Base-by-base conservation (phyloP, 2,797 vertebrate species). In the Spondyliosoma cantharus region DNA sequence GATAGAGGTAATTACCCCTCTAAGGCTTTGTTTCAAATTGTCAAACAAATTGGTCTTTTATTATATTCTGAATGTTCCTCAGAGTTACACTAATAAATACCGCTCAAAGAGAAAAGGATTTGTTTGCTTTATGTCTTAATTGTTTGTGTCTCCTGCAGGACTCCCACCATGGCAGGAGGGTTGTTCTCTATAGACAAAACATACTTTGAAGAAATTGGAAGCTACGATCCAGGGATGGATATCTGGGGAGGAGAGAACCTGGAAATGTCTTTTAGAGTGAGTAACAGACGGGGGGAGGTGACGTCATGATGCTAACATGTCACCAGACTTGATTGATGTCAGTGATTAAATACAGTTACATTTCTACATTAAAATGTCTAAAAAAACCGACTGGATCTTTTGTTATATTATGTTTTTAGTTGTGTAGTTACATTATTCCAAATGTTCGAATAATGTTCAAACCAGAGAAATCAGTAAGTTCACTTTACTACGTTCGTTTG, bases 191-290 rank as follows among this genome's bases (percentile, higher is more conserved):
- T 99, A 93, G 96, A 98, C 94, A 97, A 97, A 93, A 93, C 94
- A 69, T 99, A 98, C 95, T 99, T 99, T 96, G 96, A 99, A 95
- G 98, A 99, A 94, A 97, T 99, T 82, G 98, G 98, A 94, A 97
- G 96, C 86, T 99, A 99, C 80, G 98, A 99, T 95, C 96, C 98
- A 69, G 98, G 98, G 88, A 99, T 99, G 98, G 98, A 99, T 94
- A 98, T 99, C 93, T 99, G 98, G 98, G 98, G 98, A 81, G 98
- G 98, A 83, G 97, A 99, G 91, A 99, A 99, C 93, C 95, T 99
- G 92, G 98, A 99, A 94, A 98, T 99, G 96, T 99, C 98, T 91
- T 99, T 99, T 92, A 97, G 98, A 95, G 98, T 99, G 94, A 97
- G 93, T 86, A 45, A 70, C 17, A 15, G 24, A 20, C 19, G 2